These are phyloP conservation scores for Hydractinia echinata DNA, from an alignment of 30 jellyfish, hydroid and myxozoan genomes.

Conservation along the genomic window DNA sequence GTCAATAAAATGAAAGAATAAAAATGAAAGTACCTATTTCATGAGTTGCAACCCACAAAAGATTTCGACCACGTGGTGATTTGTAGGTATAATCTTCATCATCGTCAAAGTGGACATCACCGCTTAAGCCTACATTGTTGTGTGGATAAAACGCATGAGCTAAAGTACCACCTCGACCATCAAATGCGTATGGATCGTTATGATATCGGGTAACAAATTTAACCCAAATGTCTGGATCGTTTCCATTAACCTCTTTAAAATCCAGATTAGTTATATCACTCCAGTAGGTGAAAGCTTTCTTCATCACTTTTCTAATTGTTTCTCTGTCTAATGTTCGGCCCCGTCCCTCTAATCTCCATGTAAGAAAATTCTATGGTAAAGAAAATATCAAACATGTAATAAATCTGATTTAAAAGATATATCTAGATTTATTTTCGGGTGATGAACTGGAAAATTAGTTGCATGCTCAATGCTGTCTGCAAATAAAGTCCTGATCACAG, in stretches of 20 bases:
- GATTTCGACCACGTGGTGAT: conserved; percentile 39
- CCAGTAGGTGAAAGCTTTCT: conserved; percentile 52
- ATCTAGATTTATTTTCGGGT: background rate
- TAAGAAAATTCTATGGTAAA: conserved; percentile 35
- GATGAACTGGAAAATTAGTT: background rate
- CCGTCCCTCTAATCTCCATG: conserved; percentile 57
- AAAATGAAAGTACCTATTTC: conserved; percentile 37
- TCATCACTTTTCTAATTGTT: conserved; percentile 40
- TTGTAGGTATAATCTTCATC: conserved; percentile 38
- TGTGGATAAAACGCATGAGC: conserved; percentile 86
- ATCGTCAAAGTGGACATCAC: conserved; percentile 80
- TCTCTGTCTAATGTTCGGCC: conserved; percentile 43
- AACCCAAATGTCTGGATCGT: conserved; percentile 29
- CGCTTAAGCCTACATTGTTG: conserved; percentile 31
- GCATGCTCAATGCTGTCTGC: background rate
- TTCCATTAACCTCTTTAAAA: conserved; percentile 39
- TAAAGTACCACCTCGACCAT: conserved; percentile 61
- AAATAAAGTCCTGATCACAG: too few species aligned
- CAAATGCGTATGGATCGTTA: conserved; percentile 65
- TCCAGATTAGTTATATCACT: conserved; percentile 39
- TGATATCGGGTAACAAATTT: conserved; percentile 45
- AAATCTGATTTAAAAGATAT: background rate
- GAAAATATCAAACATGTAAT: background rate
- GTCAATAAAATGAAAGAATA: background rate
- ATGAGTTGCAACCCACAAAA: conserved; percentile 76